Evolutionary conservation across 2,888 invertebrate species (phyloP).

Genomic region (Idaea biselata): DNA sequence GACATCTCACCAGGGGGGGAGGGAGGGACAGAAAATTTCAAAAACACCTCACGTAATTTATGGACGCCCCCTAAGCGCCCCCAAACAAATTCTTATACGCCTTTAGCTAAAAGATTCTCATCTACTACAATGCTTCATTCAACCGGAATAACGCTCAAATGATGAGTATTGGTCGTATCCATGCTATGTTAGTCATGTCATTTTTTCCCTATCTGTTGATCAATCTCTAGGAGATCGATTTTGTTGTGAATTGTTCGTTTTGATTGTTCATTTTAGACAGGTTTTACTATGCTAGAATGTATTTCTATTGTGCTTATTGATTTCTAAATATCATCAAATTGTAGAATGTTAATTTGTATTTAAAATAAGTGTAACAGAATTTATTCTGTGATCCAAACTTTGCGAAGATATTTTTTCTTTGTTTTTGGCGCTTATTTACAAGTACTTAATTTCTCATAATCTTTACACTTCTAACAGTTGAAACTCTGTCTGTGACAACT

Average conservation of each 20-base stretch:
- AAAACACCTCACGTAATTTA: conserved; percentile 1
- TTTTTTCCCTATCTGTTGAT: conserved; percentile 8
- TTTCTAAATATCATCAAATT: conserved; percentile 12
- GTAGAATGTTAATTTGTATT: conserved; percentile 11
- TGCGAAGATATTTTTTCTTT: conserved; percentile 8
- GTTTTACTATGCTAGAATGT: conserved; percentile 12
- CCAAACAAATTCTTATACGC: too few relatives aligned
- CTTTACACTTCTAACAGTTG: conserved; percentile 10
- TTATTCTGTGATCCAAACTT: conserved; percentile 15
- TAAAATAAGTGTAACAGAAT: conserved; percentile 14
- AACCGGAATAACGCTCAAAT: conserved; percentile 8
- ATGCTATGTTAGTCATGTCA: conserved; percentile 9
- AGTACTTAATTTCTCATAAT: conserved; percentile 15
- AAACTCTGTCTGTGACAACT: conserved; percentile 14
- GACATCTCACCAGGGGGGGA: conserved; percentile 2
- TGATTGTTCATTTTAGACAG: conserved; percentile 13
- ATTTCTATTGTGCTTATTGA: conserved; percentile 10
- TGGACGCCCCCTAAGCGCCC: background rate
- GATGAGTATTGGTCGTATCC: conserved; percentile 13
- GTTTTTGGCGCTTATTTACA: conserved; percentile 8
- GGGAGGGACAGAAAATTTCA: background rate
- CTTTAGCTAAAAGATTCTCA: conserved; percentile 10
- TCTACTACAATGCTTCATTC: conserved; percentile 12
- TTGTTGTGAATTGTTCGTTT: conserved; percentile 9
- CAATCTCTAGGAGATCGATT: conserved; percentile 9